phyloP scores from a whole-genome alignment of 2,113 vertebrate species.

The Anoplopoma fimbria region DNA sequence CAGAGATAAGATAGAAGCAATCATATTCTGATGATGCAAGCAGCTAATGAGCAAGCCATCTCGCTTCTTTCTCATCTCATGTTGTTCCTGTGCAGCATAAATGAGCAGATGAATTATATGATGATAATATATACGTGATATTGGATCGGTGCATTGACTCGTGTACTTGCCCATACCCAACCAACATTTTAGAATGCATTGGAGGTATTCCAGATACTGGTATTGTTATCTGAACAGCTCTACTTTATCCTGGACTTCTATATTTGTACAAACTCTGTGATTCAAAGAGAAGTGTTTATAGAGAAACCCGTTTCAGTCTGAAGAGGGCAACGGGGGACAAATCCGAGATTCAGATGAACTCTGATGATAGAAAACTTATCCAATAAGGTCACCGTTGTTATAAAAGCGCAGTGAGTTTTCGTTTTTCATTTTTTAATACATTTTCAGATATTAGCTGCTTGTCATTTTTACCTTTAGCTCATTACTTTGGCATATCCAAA shows the following conservation, averaged over 20 bases:
- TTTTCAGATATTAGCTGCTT: slow-evolving; percentile 34
- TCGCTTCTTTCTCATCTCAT: too few relatives aligned
- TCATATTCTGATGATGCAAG: background rate
- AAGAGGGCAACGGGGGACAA: background rate
- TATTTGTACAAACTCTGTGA: slow-evolving; percentile 16
- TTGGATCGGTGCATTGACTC: too few relatives aligned
- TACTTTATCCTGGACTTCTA: slow-evolving; percentile 23
- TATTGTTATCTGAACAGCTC: background rate
- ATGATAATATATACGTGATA: too few relatives aligned
- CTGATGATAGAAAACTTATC: slow-evolving; percentile 5
- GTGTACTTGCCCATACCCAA: too few relatives aligned
- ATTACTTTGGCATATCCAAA: slow-evolving; percentile 18
- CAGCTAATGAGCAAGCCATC: too few relatives aligned
- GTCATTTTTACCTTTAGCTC: slow-evolving; percentile 51
- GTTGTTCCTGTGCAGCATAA: too few relatives aligned
- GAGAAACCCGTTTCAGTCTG: background rate
- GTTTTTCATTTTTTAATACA: slow-evolving; percentile 18
- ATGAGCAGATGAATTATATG: too few relatives aligned
- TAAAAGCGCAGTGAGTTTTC: background rate
- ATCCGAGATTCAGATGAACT: slow-evolving; percentile 3
- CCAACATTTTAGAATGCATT: too few relatives aligned
- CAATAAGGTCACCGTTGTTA: slow-evolving; percentile 20
- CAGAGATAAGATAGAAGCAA: background rate
- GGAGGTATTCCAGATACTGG: too few relatives aligned
- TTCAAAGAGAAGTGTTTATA: background rate